Evolutionary conservation across 2,113 vertebrate genomes (phyloP), one percentile per base, ranked within the genome.

Genomic region (Siphamia tubifer): DNA sequence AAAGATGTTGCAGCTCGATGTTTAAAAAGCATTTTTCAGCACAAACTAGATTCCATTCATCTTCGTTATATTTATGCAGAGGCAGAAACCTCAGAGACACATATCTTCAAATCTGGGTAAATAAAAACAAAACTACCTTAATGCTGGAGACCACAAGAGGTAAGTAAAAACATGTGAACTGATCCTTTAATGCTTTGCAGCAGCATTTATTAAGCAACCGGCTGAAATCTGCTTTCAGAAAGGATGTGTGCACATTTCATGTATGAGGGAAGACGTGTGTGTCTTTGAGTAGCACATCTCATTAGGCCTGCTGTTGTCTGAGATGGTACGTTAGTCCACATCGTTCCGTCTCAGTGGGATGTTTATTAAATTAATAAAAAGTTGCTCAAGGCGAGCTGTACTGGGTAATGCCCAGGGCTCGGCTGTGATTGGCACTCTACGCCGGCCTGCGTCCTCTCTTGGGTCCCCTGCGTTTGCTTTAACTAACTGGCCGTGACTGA

Each of bases 281-380:
- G 42, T 45, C 42, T 43, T 17, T 67, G 40, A 40, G 73, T 47
- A 70, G 67, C 56, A 51, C 76, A 13, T 87, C 89, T 90, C 89
- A 87, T 90, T 89, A 89, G 77, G 71, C 71, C 74, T 3, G 62
- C 68, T 53, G 67, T 81, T 74, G 76, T 83, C 79, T 71, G 63
- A 10, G 62, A 74, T 67, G 53, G 48, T 52, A 58, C 62, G 17
- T 24, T 32, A 66, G 82, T 79, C 69, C 77, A 77, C 63, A 28
- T 42, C 1, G 25, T 72, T 54, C 38, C n/a, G 77, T 90, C 87
- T 90, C 90, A 47, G 68, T 54, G 85, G 92, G 87, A 92, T 92
- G 87, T 92, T 93, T 91, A 92, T 91, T 93, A 90, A 91, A 92
- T 92, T 90, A 92, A 91, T 92, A 87, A 92, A 90, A 92, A 87